Conservation (phyloP, 2,888 invertebrate genomes). For the Apamea epomidion region DNA sequence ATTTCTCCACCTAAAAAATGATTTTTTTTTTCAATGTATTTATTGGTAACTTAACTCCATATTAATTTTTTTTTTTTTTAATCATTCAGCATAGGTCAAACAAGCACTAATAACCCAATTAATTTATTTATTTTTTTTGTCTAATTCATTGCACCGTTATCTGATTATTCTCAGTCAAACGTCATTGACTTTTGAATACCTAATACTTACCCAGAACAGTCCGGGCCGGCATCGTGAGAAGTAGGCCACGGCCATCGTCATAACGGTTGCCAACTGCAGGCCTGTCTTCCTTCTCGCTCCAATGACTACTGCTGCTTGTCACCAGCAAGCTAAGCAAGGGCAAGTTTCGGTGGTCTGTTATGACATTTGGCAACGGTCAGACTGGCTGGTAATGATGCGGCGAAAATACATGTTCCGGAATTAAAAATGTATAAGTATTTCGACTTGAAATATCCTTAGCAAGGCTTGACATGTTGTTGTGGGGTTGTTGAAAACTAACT, state of each 20-base stretch:
- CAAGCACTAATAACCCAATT: neutral
- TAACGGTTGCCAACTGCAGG: slow-evolving; percentile 43
- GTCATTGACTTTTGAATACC: neutral
- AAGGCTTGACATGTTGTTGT: neutral
- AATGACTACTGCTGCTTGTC: slow-evolving; percentile 19
- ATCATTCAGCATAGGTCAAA: neutral
- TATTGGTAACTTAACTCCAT: neutral
- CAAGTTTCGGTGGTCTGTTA: neutral
- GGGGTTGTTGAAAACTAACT: neutral
- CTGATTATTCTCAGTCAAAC: neutral
- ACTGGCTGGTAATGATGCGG: neutral
- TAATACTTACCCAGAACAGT: neutral
- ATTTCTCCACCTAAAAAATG: no score
- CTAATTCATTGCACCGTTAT: neutral
- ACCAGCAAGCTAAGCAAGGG: neutral
- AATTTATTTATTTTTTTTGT: neutral
- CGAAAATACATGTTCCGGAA: neutral
- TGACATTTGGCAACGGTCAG: neutral
- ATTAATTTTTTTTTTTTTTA: neutral
- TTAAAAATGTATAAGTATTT: neutral
- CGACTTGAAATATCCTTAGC: neutral
- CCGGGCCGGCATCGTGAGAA: neutral
- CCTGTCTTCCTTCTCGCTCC: slow-evolving; percentile 23
- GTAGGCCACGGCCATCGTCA: slow-evolving; percentile 26
- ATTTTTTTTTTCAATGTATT: neutral